phyloP scores from a whole-genome alignment of 2,888 invertebrate genomes.

The Microplitis manilae region DNA sequence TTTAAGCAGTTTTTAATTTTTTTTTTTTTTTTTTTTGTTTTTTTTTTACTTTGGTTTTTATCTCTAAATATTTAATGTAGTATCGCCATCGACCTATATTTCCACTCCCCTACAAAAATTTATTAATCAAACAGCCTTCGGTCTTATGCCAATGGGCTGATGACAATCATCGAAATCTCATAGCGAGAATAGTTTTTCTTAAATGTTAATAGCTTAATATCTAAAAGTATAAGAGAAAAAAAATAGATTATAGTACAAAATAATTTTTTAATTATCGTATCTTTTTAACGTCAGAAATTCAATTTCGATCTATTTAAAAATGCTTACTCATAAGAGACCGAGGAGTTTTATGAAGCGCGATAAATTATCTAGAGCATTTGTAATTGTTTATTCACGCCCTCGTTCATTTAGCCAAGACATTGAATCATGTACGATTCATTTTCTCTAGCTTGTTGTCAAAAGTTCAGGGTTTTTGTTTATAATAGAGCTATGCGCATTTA shows the following conservation, averaged over 20 bases:
- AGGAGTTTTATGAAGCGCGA: neutral
- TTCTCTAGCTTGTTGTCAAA: neutral
- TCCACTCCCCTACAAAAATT: constrained; percentile 4
- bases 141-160: neutral
- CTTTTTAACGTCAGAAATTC: neutral
- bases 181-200: constrained; percentile 7
- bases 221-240: neutral
- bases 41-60: constrained; percentile 19
- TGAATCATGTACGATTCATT: constrained; percentile 18
- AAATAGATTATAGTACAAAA: neutral
- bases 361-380: neutral
- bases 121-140: constrained; percentile 50
- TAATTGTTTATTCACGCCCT: constrained; percentile 14
- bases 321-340: constrained; percentile 5
- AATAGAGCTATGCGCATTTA: neutral
- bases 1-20: neutral
- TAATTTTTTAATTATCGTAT: neutral
- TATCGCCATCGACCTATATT: constrained; percentile 57
- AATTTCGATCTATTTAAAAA: constrained; percentile 18
- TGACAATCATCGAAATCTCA: constrained; percentile 1
- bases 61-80: constrained; percentile 55
- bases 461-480: constrained; percentile 4
- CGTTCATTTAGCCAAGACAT: constrained; percentile 30
- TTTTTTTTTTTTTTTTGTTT: too few relatives aligned
- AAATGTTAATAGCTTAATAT: neutral